These are phyloP conservation scores for Drosophila falleni DNA, from an alignment of 2,888 invertebrate species.

Conservation along the genomic window DNA sequence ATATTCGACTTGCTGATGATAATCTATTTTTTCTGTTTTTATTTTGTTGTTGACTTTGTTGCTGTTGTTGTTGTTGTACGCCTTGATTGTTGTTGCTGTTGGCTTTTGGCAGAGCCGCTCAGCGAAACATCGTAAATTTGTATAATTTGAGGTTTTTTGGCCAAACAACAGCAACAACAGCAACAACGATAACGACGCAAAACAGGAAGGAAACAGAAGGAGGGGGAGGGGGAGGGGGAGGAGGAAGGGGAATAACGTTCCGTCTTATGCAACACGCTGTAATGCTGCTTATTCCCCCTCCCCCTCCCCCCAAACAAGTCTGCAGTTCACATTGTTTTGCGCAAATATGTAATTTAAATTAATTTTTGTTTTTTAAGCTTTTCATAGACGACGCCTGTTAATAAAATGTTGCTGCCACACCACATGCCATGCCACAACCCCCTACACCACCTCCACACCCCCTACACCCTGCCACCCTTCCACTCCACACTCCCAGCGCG, in stretches of 20 bases:
- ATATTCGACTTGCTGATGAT: too few species aligned
- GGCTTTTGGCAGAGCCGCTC: constrained; percentile 58
- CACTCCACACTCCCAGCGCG: background rate
- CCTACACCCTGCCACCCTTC: background rate
- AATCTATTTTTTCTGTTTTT: too few species aligned
- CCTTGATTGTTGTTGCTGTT: constrained; percentile 21
- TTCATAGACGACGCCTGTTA: constrained; percentile 74
- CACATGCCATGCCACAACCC: background rate
- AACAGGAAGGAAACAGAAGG: constrained; percentile 5
- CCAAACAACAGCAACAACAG: constrained; percentile 32
- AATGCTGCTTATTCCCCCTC: background rate
- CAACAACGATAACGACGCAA: constrained; percentile 46
- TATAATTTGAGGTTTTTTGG: constrained; percentile 75
- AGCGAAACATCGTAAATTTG: constrained; percentile 75
- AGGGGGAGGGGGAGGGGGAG: background rate
- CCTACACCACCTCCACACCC: too few species aligned
- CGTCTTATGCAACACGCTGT: background rate
- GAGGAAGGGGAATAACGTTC: background rate
- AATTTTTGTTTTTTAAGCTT: constrained; percentile 79
- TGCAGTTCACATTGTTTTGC: constrained; percentile 67
- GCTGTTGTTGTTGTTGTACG: constrained; percentile 15
- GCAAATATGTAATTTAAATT: constrained; percentile 79
- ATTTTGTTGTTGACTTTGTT: constrained; percentile 24
- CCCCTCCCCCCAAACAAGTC: background rate
- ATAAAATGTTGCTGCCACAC: constrained; percentile 64